Conservation (phyloP, 2,888 invertebrate genomes). For the Villa cingulata region DNA sequence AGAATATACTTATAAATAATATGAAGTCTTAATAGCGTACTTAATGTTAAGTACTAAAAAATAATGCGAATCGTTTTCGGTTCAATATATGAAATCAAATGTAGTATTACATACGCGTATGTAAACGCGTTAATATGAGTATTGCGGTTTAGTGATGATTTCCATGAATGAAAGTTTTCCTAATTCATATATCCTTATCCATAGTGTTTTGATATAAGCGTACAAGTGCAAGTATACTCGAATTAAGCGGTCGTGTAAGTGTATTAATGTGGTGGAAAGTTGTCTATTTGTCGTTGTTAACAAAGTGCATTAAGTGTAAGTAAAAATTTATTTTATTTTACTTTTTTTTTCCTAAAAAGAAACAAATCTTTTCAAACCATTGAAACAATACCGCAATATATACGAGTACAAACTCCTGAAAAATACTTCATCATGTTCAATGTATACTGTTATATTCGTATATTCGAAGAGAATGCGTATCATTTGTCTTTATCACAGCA, state of each 20-base stretch:
- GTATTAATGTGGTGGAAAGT: no score
- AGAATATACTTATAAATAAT: background rate
- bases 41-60: conserved; percentile 1
- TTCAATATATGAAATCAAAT: no score
- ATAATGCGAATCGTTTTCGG: background rate
- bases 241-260: no score
- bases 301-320: no score
- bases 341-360: background rate
- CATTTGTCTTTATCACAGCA: conserved; percentile 8
- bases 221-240: no score
- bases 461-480: conserved; percentile 1
- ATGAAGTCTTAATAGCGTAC: conserved; percentile 2
- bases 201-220: no score
- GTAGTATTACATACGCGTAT: no score
- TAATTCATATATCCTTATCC: no score
- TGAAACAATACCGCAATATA: background rate
- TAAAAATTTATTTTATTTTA: background rate
- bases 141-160: no score
- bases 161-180: no score
- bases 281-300: no score
- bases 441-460: background rate
- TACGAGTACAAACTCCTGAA: background rate
- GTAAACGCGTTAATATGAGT: no score
- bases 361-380: background rate
- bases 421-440: background rate